These are phyloP conservation scores for Calidris pygmaea DNA, from an alignment of 2,113 vertebrate genomes.

Conservation along the genomic window DNA sequence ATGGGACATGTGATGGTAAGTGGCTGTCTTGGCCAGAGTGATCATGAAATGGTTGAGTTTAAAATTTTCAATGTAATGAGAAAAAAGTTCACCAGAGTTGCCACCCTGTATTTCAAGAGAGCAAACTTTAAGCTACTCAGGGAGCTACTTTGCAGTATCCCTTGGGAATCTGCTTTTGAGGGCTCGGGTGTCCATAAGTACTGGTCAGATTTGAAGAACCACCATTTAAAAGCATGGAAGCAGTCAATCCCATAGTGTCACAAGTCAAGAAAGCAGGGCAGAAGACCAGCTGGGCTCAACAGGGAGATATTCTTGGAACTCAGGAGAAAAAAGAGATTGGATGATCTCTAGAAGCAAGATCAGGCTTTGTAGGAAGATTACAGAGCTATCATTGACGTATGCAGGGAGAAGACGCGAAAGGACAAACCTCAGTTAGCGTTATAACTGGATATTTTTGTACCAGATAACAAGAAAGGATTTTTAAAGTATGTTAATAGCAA, in stretches of 20 bases:
- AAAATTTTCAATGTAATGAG: not conserved
- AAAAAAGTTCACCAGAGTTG: not conserved
- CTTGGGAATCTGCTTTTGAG: not conserved
- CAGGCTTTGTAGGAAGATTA: not conserved
- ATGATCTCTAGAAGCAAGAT: not conserved
- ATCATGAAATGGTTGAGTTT: not conserved
- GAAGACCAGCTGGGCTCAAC: not conserved
- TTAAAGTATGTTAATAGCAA: not conserved
- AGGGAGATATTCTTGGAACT: not conserved
- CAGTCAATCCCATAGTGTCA: not conserved
- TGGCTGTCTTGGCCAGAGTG: not conserved
- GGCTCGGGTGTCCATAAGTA: too few relatives aligned
- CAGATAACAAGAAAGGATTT: not conserved
- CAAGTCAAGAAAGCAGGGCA: not conserved
- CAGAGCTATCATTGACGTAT: rapidly evolving
- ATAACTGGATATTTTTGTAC: not conserved
- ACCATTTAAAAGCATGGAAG: not conserved
- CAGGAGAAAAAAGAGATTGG: not conserved
- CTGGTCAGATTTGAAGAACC: not conserved
- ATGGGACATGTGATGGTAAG: not conserved
- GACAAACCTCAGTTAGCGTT: not conserved
- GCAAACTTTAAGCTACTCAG: not conserved
- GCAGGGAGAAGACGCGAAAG: not conserved
- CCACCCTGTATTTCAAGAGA: not conserved
- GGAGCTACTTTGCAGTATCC: not conserved